Base-by-base conservation (phyloP, 1,140 invertebrate species). In the Diprion similis region DNA sequence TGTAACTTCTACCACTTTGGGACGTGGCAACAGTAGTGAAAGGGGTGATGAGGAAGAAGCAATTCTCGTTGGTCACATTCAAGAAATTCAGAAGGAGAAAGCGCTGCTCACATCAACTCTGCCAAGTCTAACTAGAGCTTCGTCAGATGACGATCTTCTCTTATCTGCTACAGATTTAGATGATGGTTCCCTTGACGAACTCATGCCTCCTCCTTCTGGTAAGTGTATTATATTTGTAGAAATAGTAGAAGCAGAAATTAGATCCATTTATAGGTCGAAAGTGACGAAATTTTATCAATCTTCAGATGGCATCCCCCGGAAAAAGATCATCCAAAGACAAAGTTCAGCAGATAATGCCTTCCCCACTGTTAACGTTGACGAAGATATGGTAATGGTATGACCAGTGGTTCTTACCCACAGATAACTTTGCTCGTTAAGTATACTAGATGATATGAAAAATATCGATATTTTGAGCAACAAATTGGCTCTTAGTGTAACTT, bases 61-160 rank as follows among this genome's bases (percentile, higher is more conserved):
- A 72, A 83, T 93, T 17, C 87, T 95, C 8, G 91, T 93, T 64
- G 92, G 91, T 19, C 93, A 94, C 78, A 94, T 95, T 71, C 89
- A 94, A 81, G 93, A 94, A 81, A 90, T 91, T 46, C 90, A 94
- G 82, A 94, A 95, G 82, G 94, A 96, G 83, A 97, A 96, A 84
- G 93, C 93, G 72, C 90, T 95, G 71, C 87, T 97, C 66, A 96
- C 95, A 1, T 93, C 92, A 59, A 93, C 93, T 66, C 87, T 97
- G 76, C 95, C 95, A 0, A 93, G 93, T 75, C 88, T 97, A 68
- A 92, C 92, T 8, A 89, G 95, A 74, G 92, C 94, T 17, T 94
- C 94, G 69, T 96, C 95, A 7, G 95, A 97, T 86, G 95, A 96
- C 82, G 95, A 97, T 82, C 85, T 93, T 77, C 89, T 96, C 75